A percentile compares a stretch with the other conserved stretches of the same genome.
phyloP scores from a whole-genome alignment of 2,113 vertebrate species.

The Lota lota region DNA sequence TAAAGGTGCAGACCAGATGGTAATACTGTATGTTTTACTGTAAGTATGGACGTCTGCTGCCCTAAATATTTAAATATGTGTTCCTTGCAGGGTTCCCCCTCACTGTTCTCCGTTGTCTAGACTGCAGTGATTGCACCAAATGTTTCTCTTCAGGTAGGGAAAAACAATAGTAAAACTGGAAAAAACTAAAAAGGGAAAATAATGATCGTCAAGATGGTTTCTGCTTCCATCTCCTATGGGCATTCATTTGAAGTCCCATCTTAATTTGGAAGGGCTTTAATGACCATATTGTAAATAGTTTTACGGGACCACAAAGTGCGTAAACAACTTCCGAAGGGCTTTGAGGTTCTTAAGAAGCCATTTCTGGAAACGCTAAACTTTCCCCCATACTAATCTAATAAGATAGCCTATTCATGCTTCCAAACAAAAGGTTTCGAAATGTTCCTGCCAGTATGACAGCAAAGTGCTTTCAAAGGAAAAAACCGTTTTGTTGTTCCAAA shows the following conservation, averaged over 20 bases:
- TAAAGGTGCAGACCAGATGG: conserved; percentile 18
- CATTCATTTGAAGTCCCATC: conserved; percentile 3
- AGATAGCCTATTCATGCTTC: conserved; percentile 6
- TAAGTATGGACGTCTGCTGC: conserved; percentile 22
- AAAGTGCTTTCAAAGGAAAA: conserved; percentile 6
- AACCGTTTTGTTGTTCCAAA: neutral
- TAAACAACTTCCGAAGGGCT: conserved; percentile 29
- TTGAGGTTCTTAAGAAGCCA: conserved; percentile 12
- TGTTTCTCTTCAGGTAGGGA: too few relatives aligned
- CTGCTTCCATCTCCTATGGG: neutral
- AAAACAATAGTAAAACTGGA: too few relatives aligned
- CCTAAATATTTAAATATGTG: too few relatives aligned
- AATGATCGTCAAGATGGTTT: too few relatives aligned
- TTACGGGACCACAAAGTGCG: conserved; percentile 15
- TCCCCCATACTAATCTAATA: conserved; percentile 19
- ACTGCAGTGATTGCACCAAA: too few relatives aligned
- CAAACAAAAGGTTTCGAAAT: neutral
- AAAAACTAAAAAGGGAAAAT: too few relatives aligned
- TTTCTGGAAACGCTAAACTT: conserved; percentile 15
- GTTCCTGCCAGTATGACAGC: neutral
- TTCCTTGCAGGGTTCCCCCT: too few relatives aligned
- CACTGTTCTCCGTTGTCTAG: too few relatives aligned
- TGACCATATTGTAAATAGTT: conserved; percentile 23
- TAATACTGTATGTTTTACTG: conserved; percentile 39
- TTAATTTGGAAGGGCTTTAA: neutral